These are phyloP conservation scores for Protobothrops mucrosquamatus DNA, from an alignment of 2,113 vertebrate species.

Conservation along the genomic window DNA sequence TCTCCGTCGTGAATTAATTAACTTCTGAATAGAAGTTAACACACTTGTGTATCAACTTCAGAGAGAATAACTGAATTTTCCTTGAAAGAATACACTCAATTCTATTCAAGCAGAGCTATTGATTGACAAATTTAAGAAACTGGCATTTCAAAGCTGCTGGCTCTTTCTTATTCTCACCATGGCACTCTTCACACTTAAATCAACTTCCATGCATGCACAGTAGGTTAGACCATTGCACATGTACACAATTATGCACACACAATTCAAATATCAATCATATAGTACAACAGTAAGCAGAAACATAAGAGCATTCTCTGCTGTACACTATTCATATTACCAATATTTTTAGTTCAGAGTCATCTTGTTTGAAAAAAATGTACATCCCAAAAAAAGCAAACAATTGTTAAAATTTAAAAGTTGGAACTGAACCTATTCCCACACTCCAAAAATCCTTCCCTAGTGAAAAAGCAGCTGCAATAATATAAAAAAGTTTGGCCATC, in stretches of 20 bases:
- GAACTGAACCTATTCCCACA: not conserved
- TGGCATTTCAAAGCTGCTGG: conserved; percentile 32
- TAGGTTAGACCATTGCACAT: not conserved
- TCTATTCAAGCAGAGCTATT: conserved; percentile 37
- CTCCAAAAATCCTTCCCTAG: conserved; percentile 9
- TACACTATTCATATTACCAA: not conserved
- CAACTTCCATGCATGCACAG: not conserved
- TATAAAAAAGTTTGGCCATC: not conserved
- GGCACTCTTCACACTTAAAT: conserved; percentile 28
- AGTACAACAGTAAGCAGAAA: not conserved
- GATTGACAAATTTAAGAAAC: conserved; percentile 34
- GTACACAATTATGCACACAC: not conserved
- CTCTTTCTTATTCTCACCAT: conserved; percentile 29
- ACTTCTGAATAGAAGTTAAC: conserved; percentile 24
- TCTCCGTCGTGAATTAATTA: conserved; percentile 16
- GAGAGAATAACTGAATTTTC: conserved; percentile 47
- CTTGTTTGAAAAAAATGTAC: not conserved
- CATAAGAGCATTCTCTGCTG: not conserved
- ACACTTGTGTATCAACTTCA: conserved; percentile 41
- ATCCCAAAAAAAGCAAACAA: conserved; percentile 10
- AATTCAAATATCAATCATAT: not conserved
- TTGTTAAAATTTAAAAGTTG: conserved; percentile 8
- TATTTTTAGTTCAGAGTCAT: not conserved
- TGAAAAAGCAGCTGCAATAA: conserved; percentile 16
- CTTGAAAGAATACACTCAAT: conserved; percentile 37